Conservation (phyloP, 2,888 invertebrate genomes). For the Chrysotoxum bicinctum region DNA sequence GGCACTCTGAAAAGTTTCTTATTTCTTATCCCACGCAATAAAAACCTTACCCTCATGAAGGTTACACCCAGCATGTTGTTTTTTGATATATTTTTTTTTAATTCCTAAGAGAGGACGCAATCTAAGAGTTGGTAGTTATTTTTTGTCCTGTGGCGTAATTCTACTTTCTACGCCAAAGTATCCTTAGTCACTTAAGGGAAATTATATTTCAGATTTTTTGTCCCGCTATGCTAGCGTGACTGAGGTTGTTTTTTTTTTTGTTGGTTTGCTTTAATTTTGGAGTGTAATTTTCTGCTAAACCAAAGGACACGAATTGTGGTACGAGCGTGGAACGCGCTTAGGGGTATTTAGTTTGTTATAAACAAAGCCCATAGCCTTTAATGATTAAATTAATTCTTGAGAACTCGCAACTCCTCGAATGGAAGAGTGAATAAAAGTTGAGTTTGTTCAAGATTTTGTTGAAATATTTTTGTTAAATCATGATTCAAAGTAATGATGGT, state of each 20-base stretch:
- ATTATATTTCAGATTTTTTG: conserved; percentile 38
- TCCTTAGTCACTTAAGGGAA: conserved; percentile 31
- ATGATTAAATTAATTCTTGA: conserved; percentile 10
- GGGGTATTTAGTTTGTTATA: background rate
- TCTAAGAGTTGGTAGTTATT: background rate
- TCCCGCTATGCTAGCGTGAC: conserved; percentile 18
- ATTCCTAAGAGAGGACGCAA: conserved; percentile 1
- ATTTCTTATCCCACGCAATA: conserved; percentile 35
- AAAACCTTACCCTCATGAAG: conserved; percentile 9
- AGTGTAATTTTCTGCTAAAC: conserved; percentile 17
- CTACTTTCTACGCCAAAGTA: background rate
- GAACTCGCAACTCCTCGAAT: background rate
- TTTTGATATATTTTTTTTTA: background rate
- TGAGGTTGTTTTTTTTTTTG: conserved; percentile 9
- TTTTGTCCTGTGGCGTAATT: conserved; percentile 8
- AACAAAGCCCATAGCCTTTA: conserved; percentile 8
- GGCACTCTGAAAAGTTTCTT: background rate
- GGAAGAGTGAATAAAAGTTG: background rate
- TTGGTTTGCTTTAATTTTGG: background rate
- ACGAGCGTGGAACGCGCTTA: conserved; percentile 17
- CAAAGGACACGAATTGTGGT: conserved; percentile 18
- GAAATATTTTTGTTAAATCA: too few relatives aligned
- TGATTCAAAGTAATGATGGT: too few relatives aligned
- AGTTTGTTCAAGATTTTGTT: too few relatives aligned
- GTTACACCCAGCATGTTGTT: conserved; percentile 4